These are phyloP conservation scores for Strongylocentrotus purpuratus DNA, from an alignment of 35 echinoderm and acorn worm species.

Conservation along the genomic window DNA sequence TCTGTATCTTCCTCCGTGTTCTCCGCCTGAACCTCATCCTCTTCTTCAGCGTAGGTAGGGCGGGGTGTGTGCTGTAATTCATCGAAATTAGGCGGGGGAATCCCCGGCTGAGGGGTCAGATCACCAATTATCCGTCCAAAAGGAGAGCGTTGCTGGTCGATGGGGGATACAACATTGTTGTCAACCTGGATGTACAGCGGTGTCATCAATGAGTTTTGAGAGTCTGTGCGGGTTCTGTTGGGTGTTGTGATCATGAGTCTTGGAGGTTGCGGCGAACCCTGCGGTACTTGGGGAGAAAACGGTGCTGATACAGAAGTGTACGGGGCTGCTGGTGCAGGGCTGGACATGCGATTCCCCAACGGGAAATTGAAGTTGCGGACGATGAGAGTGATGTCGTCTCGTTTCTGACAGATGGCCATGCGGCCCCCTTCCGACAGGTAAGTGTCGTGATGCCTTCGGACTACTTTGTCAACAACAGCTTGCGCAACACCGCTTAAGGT, in stretches of 20 bases:
- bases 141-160: conserved; percentile 36
- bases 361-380: conserved; percentile 90
- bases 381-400: conserved; percentile 92
- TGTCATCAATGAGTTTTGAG: background rate
- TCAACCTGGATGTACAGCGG: conserved; percentile 20
- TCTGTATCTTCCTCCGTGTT: conserved; percentile 50
- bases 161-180: background rate
- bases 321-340: background rate
- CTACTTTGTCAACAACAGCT: conserved; percentile 89
- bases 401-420: conserved; percentile 64
- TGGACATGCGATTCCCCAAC: conserved; percentile 55
- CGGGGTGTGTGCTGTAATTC: background rate
- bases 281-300: conserved; percentile 53
- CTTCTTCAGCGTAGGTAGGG: background rate
- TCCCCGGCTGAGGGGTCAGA: conserved; percentile 27
- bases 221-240: background rate
- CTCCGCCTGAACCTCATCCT: background rate
- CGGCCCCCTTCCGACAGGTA: conserved; percentile 61
- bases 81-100: background rate
- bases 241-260: conserved; percentile 34
- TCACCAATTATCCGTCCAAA: background rate
- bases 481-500: conserved; percentile 93
- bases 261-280: background rate
- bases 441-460: conserved; percentile 91
- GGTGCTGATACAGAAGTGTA: conserved; percentile 55